Evolutionary conservation across 2,888 invertebrate species (phyloP).

Genomic region (Dicranocentrus wangi): DNA sequence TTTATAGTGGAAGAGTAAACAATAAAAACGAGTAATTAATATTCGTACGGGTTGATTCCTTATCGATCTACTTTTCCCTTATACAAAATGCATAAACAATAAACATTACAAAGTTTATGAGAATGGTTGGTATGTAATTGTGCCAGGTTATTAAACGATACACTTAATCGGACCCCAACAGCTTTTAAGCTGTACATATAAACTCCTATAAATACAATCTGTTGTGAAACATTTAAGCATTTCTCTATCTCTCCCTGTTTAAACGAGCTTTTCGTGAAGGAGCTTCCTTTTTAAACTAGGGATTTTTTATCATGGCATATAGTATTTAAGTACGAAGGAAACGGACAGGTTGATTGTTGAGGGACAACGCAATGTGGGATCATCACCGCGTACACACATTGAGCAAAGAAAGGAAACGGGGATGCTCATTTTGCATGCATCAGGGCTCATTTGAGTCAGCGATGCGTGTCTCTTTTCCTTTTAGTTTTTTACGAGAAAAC

Average conservation of each 20-base stretch:
- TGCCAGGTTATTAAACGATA: no score
- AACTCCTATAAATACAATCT: no score
- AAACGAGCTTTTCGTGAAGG: background rate
- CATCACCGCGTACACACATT: background rate
- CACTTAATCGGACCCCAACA: no score
- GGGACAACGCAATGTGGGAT: background rate
- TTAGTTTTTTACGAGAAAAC: conserved; percentile 14
- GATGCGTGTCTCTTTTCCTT: conserved; percentile 41
- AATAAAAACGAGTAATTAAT: no score
- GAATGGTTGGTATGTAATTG: no score
- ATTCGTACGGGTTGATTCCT: no score
- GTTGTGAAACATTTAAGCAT: conserved; percentile 1
- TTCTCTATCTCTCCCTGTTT: background rate
- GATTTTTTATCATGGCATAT: background rate
- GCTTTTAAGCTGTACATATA: no score
- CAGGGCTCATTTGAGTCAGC: conserved; percentile 47
- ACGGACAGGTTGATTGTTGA: conserved; percentile 9
- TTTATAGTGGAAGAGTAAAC: no score
- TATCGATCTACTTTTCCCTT: no score
- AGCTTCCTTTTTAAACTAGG: background rate
- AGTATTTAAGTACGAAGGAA: background rate
- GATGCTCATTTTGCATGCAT: conserved; percentile 62
- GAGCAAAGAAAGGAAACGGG: conserved; percentile 41
- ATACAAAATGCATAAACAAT: no score
- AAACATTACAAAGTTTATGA: no score